These are phyloP conservation scores for Anoura caudifer DNA, from an alignment of 2,113 vertebrate species.

Conservation along the genomic window DNA sequence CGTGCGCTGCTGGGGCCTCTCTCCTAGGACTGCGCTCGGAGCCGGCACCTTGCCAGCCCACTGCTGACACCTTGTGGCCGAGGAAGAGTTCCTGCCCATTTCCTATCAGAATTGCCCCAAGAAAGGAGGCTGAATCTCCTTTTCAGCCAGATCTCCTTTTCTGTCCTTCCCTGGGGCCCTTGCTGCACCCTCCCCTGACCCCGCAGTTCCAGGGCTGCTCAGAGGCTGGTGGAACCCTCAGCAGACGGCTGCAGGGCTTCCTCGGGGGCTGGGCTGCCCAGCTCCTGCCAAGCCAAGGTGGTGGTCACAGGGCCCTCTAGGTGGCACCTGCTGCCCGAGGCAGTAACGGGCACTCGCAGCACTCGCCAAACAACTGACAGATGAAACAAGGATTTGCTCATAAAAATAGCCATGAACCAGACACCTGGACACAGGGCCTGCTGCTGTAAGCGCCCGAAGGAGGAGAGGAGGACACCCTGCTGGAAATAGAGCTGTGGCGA, in stretches of 20 bases:
- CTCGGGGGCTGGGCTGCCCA: not conserved
- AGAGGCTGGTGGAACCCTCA: too few species aligned
- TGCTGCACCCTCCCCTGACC: not conserved
- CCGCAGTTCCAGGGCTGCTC: not conserved
- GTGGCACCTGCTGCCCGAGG: conserved; percentile 45
- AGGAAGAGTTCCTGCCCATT: not conserved
- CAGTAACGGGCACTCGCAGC: not conserved
- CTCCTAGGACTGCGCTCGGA: accelerated
- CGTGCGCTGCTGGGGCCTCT: too few species aligned
- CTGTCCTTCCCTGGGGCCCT: not conserved
- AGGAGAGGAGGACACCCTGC: not conserved
- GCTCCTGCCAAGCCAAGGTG: not conserved
- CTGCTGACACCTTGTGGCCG: conserved; percentile 79
- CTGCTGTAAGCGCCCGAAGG: not conserved
- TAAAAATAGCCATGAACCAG: conserved; percentile 17
- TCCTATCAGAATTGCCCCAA: not conserved
- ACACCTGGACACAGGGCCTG: not conserved
- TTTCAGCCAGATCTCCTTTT: not conserved
- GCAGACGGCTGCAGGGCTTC: not conserved
- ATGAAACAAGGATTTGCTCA: conserved; percentile 1
- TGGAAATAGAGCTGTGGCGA: not conserved
- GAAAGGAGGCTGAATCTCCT: not conserved
- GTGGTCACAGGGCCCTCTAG: conserved; percentile 27
- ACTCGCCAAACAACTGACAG: not conserved
- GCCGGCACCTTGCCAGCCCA: conserved; percentile 55